phyloP scores from a whole-genome alignment of 1,140 invertebrate species.

The Ips typographus region DNA sequence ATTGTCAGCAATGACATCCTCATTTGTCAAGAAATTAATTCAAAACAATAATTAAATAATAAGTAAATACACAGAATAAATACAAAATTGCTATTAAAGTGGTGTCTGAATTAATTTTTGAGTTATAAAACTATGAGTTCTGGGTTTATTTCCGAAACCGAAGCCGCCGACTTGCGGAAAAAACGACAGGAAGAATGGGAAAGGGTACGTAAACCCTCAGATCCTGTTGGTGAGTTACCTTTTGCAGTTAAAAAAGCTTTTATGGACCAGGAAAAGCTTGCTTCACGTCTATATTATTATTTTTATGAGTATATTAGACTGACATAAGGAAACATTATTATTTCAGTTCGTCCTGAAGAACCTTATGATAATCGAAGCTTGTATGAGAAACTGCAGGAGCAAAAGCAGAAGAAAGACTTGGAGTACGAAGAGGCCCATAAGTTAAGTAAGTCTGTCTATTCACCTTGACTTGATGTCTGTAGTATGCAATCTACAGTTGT shows the following conservation, averaged over 20 bases:
- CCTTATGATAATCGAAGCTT: constrained; percentile 78
- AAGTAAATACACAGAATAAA: too few species aligned
- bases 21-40: too few species aligned
- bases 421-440: constrained; percentile 95
- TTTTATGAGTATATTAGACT: too few species aligned
- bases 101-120: too few species aligned
- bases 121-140: constrained; percentile 62
- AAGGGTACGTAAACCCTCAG: constrained; percentile 81
- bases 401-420: constrained; percentile 84
- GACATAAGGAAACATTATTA: too few species aligned
- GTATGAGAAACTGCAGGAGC: constrained; percentile 87
- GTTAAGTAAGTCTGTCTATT: constrained; percentile 69
- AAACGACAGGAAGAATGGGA: constrained; percentile 93
- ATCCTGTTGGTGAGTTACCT: constrained; percentile 73
- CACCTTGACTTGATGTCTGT: background rate
- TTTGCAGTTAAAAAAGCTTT: background rate
- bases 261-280: too few species aligned
- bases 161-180: constrained; percentile 76
- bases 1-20: too few species aligned
- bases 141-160: constrained; percentile 83
- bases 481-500: constrained; percentile 1
- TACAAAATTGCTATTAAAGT: too few species aligned
- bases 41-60: too few species aligned
- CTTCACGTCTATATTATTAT: too few species aligned
- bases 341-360: constrained; percentile 70